A percentile compares a stretch with the other conserved stretches of the same genome.
Conservation (phyloP, 2,888 invertebrate species). For the Megalurothrips usitatus region DNA sequence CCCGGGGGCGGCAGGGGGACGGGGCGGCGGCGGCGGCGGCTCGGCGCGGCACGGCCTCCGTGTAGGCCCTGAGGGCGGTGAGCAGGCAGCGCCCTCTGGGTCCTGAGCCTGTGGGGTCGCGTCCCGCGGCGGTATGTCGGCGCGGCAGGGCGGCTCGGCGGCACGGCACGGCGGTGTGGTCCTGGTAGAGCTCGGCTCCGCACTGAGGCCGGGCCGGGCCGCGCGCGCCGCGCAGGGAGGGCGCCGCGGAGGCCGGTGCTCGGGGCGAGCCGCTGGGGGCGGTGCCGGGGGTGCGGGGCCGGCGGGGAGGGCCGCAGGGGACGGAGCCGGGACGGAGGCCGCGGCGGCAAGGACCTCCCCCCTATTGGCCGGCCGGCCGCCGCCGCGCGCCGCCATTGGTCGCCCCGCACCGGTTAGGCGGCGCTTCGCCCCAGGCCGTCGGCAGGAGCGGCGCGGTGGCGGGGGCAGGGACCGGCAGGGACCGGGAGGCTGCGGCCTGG, state of each 20-base stretch:
- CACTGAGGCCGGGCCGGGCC: no score
- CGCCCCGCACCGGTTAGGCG: background rate
- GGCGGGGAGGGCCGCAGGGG: slow-evolving; percentile 5
- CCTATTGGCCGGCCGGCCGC: slow-evolving; percentile 6
- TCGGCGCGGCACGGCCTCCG: background rate
- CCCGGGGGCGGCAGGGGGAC: background rate
- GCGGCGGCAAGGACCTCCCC: background rate
- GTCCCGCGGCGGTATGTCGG: background rate
- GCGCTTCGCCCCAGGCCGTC: background rate
- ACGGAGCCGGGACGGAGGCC: background rate
- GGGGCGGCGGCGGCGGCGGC: background rate
- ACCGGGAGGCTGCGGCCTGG: background rate
- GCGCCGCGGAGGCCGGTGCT: background rate
- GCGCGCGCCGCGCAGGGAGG: no score
- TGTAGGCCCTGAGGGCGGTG: background rate
- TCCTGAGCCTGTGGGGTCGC: background rate
- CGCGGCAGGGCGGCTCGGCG: background rate
- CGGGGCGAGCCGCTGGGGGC: background rate
- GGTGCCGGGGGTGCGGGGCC: background rate
- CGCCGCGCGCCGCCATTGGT: slow-evolving; percentile 8
- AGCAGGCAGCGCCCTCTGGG: background rate
- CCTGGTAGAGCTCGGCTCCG: no score
- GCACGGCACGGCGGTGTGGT: background rate
- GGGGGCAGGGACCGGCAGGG: background rate
- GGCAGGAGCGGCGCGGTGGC: no score